phyloP scores from a whole-genome alignment of 1,140 invertebrate species.

The Apis cerana region DNA sequence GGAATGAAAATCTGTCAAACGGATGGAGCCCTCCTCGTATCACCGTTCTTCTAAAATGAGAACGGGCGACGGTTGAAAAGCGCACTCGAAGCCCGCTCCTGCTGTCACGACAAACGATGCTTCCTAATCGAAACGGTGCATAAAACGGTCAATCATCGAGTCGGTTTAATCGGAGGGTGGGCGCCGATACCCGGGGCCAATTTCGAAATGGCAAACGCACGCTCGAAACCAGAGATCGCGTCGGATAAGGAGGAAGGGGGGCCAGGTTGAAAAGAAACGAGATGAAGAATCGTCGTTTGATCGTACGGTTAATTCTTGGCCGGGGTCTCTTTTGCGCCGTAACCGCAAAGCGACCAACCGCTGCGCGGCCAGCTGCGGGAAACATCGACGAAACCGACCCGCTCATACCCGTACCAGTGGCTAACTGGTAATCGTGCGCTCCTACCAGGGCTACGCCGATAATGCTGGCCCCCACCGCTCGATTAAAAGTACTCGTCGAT shows the following conservation, averaged over 20 bases:
- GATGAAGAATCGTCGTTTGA: conserved; percentile 43
- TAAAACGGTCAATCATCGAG: conserved; percentile 27
- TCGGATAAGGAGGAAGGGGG: not conserved
- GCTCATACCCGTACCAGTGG: conserved; percentile 9
- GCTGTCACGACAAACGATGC: conserved; percentile 18
- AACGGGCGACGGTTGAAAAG: not conserved
- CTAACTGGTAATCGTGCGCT: conserved; percentile 46
- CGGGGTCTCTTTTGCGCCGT: conserved; percentile 31
- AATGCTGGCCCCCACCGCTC: conserved; percentile 4
- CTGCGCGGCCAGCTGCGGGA: conserved; percentile 62
- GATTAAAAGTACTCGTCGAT: conserved; percentile 56
- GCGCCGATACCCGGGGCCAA: not conserved
- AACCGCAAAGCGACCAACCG: conserved; percentile 67
- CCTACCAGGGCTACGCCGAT: conserved; percentile 21
- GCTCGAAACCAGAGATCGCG: conserved; percentile 41
- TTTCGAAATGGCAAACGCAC: conserved; percentile 44
- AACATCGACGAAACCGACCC: conserved; percentile 44
- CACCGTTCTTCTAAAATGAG: not conserved
- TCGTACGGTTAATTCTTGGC: conserved; percentile 41
- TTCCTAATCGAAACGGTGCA: conserved; percentile 28
- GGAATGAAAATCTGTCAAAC: not conserved
- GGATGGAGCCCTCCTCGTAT: not conserved
- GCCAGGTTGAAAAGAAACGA: conserved; percentile 7
- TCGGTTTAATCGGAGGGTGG: conserved; percentile 22
- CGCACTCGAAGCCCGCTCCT: not conserved